These are phyloP conservation scores for Diadophis punctatus DNA, from an alignment of 2,113 vertebrate species.

Conservation along the genomic window DNA sequence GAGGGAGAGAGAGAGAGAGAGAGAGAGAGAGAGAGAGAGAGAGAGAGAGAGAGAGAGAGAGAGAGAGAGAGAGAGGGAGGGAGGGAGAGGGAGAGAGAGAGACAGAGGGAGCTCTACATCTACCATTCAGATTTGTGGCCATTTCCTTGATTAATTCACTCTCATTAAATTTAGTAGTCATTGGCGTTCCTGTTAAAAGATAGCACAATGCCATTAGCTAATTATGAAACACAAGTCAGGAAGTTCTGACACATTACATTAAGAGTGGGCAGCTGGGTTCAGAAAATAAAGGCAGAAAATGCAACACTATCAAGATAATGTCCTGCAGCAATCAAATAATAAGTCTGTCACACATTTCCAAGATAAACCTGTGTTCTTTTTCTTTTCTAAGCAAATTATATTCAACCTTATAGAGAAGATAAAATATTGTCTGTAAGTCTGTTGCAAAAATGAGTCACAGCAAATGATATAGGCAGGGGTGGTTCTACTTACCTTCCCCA, in stretches of 20 bases:
- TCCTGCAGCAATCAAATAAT: not conserved
- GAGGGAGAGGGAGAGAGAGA: not conserved
- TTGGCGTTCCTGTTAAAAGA: not conserved
- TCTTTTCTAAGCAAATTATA: not conserved
- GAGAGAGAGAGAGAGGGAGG: not conserved
- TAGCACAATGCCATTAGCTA: not conserved
- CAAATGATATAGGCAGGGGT: no score
- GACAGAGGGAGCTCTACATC: not conserved
- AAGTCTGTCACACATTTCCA: not conserved
- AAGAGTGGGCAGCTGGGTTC: not conserved
- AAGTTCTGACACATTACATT: constrained; percentile 16
- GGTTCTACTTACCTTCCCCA: no score
- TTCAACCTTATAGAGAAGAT: no score
- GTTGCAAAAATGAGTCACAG: not conserved
- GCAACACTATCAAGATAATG: not conserved
- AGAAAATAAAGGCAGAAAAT: not conserved
- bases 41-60: no score
- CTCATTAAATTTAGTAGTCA: not conserved
- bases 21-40: not conserved
- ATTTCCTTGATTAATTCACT: not conserved
- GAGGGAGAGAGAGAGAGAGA: no score
- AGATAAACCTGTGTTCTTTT: not conserved
- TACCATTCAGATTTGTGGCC: constrained; percentile 1
- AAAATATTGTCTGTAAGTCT: not conserved
- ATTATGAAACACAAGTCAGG: constrained; percentile 22